Base-by-base conservation (phyloP, 92 coral and sea anemone species). In the Actinernus sp. region DNA sequence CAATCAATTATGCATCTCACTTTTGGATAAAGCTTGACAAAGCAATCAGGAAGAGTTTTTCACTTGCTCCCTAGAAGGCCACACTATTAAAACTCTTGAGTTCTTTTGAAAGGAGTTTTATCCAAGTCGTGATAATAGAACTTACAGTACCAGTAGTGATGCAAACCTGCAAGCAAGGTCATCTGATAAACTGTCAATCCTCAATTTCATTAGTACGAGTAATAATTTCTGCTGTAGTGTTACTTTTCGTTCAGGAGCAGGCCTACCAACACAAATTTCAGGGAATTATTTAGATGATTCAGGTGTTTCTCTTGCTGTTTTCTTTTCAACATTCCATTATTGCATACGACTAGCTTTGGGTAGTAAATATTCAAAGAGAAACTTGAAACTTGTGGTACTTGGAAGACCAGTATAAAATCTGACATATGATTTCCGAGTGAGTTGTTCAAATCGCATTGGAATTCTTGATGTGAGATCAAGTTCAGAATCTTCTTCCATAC, bases 351-450 rank as follows among this genome's bases (percentile, higher is more conserved):
- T 55, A 30, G 34, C 61, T 55, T 55, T 55, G 14, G 61, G 1
- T 23, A 3, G 28, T 25, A 26, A 30, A 30, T 55, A 55, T 24
- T 55, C 61, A 55, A 55, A 34, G 8, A 55, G 29, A 30, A 55
- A 55, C 19, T 25, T 55, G n/a, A 55, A 55, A 18, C 33, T 55
- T 9, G 24, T 37, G 29, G 37, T 4, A 25, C 24, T 25, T 30
- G 61, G 39, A 55, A 22, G 61, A 55, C 39, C 61, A 55, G 40
- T 55, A 55, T 6, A 25, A 25, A 25, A 18, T 55, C 61, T 55
- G 38, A 27, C 61, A 25, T 27, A 31, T 24, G 7, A 25, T 37
- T 55, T 37, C 8, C 40, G 28, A 23, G 38, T 25, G n/a, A 55
- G 29, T 10, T 55, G 61, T 55, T 55, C 37, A 30, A 27, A 26